These are phyloP conservation scores for Phymatocera aterrima DNA, from an alignment of 2,888 invertebrate species.

Conservation along the genomic window DNA sequence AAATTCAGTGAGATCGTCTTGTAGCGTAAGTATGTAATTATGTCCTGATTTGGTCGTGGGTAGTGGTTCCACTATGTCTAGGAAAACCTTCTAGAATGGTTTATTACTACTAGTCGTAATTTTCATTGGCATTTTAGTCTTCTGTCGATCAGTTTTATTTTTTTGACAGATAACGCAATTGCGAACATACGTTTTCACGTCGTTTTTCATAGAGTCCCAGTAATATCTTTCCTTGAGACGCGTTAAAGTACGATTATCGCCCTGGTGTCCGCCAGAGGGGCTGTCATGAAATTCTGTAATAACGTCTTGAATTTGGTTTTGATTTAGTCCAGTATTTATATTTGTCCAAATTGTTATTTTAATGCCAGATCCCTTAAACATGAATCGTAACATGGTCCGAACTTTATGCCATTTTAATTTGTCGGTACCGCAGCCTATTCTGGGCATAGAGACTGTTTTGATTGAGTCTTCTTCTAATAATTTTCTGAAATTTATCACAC, in stretches of 20 bases:
- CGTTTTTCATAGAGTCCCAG: too few relatives aligned
- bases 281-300: too few relatives aligned
- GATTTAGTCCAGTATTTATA: too few relatives aligned
- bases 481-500: neutral
- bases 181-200: too few relatives aligned
- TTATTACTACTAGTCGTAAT: too few relatives aligned
- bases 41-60: constrained; percentile 61
- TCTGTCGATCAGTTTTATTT: constrained; percentile 58
- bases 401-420: constrained; percentile 45
- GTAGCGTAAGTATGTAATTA: too few relatives aligned
- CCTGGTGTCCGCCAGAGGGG: too few relatives aligned
- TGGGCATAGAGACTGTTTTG: constrained; percentile 20
- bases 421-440: constrained; percentile 12
- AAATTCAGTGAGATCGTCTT: constrained; percentile 67
- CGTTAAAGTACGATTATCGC: too few relatives aligned
- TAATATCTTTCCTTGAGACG: too few relatives aligned
- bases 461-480: neutral
- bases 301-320: too few relatives aligned
- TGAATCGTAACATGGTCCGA: constrained; percentile 39
- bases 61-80: constrained; percentile 66
- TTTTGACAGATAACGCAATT: constrained; percentile 60
- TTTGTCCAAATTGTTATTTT: too few relatives aligned
- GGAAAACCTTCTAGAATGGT: constrained; percentile 58
- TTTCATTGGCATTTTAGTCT: constrained; percentile 50
- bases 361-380: constrained; percentile 27